These are phyloP conservation scores for Microplitis mediator DNA, from an alignment of 1,140 invertebrate species.

Conservation along the genomic window DNA sequence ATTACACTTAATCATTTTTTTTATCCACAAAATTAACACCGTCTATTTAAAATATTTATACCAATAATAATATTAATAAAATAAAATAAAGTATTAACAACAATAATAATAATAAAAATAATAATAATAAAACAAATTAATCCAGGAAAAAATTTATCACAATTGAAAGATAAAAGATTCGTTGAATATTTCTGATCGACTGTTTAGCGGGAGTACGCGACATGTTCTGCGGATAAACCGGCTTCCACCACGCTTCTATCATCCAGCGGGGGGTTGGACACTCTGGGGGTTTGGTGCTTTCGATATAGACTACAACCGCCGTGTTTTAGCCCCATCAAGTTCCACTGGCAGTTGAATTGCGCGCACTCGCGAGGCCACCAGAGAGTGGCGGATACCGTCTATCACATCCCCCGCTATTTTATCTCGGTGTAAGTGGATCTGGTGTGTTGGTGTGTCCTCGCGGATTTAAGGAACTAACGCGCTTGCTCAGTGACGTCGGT, in stretches of 20 bases:
- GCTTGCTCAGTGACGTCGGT: constrained; percentile 31
- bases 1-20: too few relatives aligned
- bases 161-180: constrained; percentile 31
- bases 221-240: constrained; percentile 49
- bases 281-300: not conserved
- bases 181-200: constrained; percentile 29
- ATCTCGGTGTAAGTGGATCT: not conserved
- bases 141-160: constrained; percentile 18
- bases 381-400: not conserved
- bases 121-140: not conserved
- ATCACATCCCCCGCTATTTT: constrained; percentile 3
- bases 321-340: not conserved
- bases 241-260: constrained; percentile 31
- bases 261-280: constrained; percentile 30
- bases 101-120: not conserved
- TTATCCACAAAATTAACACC: too few relatives aligned
- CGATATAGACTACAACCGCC: not conserved
- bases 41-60: too few relatives aligned
- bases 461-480: constrained; percentile 20
- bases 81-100: not conserved
- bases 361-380: not conserved
- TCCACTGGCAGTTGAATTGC: not conserved
- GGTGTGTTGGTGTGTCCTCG: not conserved
- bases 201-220: constrained; percentile 41
- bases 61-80: too few relatives aligned